A percentile compares a stretch with the other conserved stretches of the same genome.
Evolutionary conservation across 2,797 vertebrate species (phyloP).

Genomic region (Xenentodon cancila): DNA sequence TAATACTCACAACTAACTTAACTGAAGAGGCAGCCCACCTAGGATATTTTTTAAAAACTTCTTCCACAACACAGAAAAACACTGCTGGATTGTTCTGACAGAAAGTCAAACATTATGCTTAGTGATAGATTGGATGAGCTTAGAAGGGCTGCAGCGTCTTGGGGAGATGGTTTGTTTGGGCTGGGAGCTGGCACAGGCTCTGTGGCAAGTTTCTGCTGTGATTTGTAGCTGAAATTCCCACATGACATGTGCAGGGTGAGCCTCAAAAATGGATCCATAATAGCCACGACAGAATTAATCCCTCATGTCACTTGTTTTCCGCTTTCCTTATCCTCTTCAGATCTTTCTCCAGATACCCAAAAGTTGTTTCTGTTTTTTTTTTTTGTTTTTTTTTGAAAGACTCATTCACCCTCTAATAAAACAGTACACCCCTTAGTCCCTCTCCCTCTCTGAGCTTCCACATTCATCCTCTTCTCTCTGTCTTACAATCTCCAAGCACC

Average conservation of each 20-base stretch:
- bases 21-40: neutral
- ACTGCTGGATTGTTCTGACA: conserved; percentile 18
- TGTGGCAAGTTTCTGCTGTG: conserved; percentile 63
- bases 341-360: conserved; percentile 26
- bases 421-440: neutral
- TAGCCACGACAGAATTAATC: conserved; percentile 61
- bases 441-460: conserved; percentile 22
- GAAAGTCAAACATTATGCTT: conserved; percentile 20
- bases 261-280: conserved; percentile 66
- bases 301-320: conserved; percentile 60
- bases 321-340: conserved; percentile 32
- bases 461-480: conserved; percentile 10
- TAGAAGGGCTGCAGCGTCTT: conserved; percentile 36
- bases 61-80: conserved; percentile 10
- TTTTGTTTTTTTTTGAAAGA: conserved; percentile 26
- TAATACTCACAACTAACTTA: neutral
- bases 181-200: conserved; percentile 41
- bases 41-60: conserved; percentile 1
- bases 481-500: conserved; percentile 18
- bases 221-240: conserved; percentile 73
- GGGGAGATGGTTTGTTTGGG: conserved; percentile 49
- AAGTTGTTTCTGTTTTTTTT: neutral
- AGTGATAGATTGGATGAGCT: conserved; percentile 32
- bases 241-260: conserved; percentile 71
- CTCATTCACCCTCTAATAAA: conserved; percentile 42